These are phyloP conservation scores for Thunnus albacares DNA, from an alignment of 2,797 vertebrate genomes.

Conservation along the genomic window DNA sequence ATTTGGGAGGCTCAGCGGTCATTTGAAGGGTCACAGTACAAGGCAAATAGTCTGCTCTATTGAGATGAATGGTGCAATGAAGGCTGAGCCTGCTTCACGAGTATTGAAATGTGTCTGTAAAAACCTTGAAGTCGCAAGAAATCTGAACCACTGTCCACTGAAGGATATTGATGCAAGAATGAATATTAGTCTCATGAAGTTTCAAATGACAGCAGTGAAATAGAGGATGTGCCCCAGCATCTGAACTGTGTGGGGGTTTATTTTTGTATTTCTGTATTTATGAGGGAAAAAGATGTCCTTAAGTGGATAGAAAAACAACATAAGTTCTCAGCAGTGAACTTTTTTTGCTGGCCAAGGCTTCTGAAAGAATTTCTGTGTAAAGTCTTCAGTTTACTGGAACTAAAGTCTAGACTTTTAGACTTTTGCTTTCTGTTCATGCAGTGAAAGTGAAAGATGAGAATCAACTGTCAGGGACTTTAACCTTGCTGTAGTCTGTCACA, in stretches of 20 bases:
- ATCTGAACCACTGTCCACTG: constrained; percentile 57
- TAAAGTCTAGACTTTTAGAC: not conserved
- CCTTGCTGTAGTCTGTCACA: constrained; percentile 10
- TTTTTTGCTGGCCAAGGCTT: not conserved
- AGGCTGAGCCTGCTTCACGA: constrained; percentile 66
- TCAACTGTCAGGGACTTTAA: not conserved
- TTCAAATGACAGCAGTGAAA: constrained; percentile 44
- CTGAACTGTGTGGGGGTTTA: constrained; percentile 30
- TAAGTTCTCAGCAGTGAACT: not conserved
- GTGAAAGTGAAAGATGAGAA: constrained; percentile 4
- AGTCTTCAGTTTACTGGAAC: not conserved
- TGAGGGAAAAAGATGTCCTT: constrained; percentile 15
- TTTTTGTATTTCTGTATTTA: constrained; percentile 34
- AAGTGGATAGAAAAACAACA: constrained; percentile 7
- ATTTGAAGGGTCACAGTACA: constrained; percentile 81
- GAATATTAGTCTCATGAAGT: constrained; percentile 31
- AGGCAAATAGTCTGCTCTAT: constrained; percentile 75
- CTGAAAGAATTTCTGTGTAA: not conserved
- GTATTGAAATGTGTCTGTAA: constrained; percentile 71
- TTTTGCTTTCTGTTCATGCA: constrained; percentile 16
- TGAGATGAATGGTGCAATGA: constrained; percentile 77
- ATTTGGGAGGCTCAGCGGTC: constrained; percentile 73
- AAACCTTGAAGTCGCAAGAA: constrained; percentile 73
- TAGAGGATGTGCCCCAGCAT: constrained; percentile 18
- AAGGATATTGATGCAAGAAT: constrained; percentile 59